These are phyloP conservation scores for Brassicogethes aeneus DNA, from an alignment of 2,888 invertebrate species.

Conservation along the genomic window DNA sequence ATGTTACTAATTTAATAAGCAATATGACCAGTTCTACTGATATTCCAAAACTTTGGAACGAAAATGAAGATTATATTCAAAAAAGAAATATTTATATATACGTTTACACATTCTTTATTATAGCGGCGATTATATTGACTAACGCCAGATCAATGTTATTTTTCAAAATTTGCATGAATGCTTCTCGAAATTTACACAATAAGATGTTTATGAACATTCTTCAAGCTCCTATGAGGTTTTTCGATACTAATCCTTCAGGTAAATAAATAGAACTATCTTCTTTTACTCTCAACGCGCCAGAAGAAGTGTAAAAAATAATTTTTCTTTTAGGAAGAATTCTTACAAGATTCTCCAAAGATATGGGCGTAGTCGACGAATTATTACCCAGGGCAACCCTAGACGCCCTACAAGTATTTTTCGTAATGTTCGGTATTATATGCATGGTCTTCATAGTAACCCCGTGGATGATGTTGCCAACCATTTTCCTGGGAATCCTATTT, in stretches of 20 bases:
- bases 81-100: too few relatives aligned
- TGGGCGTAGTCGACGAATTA: conserved; percentile 68
- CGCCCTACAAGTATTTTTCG: conserved; percentile 56
- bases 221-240: conserved; percentile 70
- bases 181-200: conserved; percentile 67
- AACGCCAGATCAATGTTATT: conserved; percentile 60
- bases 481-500: conserved; percentile 55
- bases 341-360: conserved; percentile 79
- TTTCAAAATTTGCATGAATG: conserved; percentile 64
- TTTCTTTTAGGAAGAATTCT: conserved; percentile 58
- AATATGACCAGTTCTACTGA: too few relatives aligned
- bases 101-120: conserved; percentile 51
- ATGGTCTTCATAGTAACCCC: conserved; percentile 66
- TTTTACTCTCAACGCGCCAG: too few relatives aligned
- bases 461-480: conserved; percentile 55
- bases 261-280: conserved; percentile 25
- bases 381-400: conserved; percentile 58
- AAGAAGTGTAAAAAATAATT: too few relatives aligned
- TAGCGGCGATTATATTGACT: conserved; percentile 51
- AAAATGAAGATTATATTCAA: too few relatives aligned
- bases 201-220: conserved; percentile 69
- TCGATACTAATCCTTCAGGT: conserved; percentile 76
- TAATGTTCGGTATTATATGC: conserved; percentile 60
- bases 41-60: too few relatives aligned
- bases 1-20: not conserved